Percentiles rank a stretch among this genome's conserved stretches.
Conservation (phyloP, 2,888 invertebrate genomes). For the Rhamnusium bicolor region DNA sequence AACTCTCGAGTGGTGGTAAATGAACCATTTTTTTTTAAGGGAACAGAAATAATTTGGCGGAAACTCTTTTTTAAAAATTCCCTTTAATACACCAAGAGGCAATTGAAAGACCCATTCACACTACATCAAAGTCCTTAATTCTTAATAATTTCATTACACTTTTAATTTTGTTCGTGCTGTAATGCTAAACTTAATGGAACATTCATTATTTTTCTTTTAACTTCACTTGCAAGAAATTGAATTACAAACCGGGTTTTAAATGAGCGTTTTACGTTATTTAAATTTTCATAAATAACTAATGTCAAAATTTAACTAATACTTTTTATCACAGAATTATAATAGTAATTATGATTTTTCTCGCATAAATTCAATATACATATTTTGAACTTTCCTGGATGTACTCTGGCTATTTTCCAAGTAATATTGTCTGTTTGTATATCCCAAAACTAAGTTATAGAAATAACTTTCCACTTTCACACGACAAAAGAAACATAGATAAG, state of each 20-base stretch:
- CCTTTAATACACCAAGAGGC: background rate
- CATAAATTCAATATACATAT: too few species aligned
- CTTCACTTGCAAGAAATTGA: background rate
- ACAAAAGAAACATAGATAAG: too few species aligned
- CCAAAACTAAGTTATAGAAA: too few species aligned
- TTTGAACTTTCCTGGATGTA: too few species aligned
- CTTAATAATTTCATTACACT: background rate
- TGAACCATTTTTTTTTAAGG: background rate
- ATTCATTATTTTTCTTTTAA: background rate
- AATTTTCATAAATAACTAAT: too few species aligned
- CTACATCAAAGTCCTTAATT: background rate
- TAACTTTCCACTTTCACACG: too few species aligned
- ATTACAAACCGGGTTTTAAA: background rate
- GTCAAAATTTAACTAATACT: too few species aligned
- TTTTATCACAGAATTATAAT: too few species aligned
- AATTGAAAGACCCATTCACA: background rate
- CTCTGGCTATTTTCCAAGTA: too few species aligned
- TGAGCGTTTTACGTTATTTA: background rate
- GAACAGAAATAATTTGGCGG: background rate
- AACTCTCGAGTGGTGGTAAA: background rate
- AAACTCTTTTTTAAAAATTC: background rate
- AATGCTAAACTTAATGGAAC: background rate
- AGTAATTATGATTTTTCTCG: too few species aligned
- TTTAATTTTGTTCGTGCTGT: background rate
- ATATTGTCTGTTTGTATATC: too few species aligned